phyloP scores from a whole-genome alignment of 1,140 invertebrate species.

The Hesperophylax magnus region DNA sequence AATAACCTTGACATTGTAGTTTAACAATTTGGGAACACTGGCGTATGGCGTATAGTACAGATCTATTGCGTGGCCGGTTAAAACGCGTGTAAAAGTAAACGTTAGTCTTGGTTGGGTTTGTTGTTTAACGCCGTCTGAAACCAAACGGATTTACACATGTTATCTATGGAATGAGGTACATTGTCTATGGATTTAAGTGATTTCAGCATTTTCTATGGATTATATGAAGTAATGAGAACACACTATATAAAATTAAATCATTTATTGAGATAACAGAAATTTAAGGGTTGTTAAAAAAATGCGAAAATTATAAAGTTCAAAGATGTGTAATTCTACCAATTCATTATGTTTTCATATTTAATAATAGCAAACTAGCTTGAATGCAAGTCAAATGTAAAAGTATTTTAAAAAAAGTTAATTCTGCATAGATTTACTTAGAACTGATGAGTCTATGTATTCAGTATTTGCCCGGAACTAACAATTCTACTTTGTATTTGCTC shows the following conservation, averaged over 20 bases:
- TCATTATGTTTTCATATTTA: too few relatives aligned
- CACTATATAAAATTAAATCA: not conserved
- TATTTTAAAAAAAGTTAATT: too few relatives aligned
- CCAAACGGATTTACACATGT: slow-evolving; percentile 49
- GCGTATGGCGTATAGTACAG: too few relatives aligned
- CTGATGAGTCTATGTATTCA: too few relatives aligned
- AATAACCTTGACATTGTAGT: too few relatives aligned
- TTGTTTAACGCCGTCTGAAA: slow-evolving; percentile 56
- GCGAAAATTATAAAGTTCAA: not conserved
- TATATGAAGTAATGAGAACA: too few relatives aligned
- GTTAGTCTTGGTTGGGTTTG: slow-evolving; percentile 48
- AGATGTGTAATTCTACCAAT: not conserved
- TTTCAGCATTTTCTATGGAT: not conserved
- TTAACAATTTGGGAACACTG: too few relatives aligned
- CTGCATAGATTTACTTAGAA: too few relatives aligned
- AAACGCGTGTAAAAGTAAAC: slow-evolving; percentile 34
- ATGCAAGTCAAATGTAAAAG: too few relatives aligned
- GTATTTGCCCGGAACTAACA: too few relatives aligned
- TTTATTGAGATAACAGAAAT: not conserved
- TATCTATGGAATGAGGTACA: slow-evolving; percentile 4
- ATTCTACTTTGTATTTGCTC: too few relatives aligned
- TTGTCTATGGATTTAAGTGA: slow-evolving; percentile 23
- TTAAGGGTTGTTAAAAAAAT: not conserved
- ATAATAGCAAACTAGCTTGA: too few relatives aligned
- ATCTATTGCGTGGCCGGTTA: slow-evolving; percentile 10